Percentiles rank a stretch among this genome's conserved stretches.
These are phyloP conservation scores for Andrena fulva DNA, from an alignment of 2,888 invertebrate genomes.

Conservation along the genomic window DNA sequence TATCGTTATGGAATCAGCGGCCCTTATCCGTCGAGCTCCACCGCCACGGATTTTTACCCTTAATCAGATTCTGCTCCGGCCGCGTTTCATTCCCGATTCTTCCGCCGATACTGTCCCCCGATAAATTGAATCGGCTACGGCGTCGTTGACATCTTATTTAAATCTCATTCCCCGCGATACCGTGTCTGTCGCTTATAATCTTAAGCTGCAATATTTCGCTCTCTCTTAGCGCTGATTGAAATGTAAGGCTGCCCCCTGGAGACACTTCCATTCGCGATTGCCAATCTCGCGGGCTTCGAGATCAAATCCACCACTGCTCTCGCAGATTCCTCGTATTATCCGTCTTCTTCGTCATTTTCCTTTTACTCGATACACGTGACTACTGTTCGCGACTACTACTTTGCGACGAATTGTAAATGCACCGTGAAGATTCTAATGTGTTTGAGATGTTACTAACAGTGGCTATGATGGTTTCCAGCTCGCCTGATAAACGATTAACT, in stretches of 20 bases:
- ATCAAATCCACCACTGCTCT: neutral
- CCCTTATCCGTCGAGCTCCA: slow-evolving; percentile 13
- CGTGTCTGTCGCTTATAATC: slow-evolving; percentile 6
- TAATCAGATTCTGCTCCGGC: slow-evolving; percentile 13
- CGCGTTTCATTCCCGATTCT: slow-evolving; percentile 22
- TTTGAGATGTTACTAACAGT: slow-evolving; percentile 18
- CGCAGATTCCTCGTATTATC: slow-evolving; percentile 27
- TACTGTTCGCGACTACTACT: neutral
- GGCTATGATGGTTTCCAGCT: slow-evolving; percentile 74
- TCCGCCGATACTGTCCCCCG: slow-evolving; percentile 18
- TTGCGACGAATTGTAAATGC: too few relatives aligned
- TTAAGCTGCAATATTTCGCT: slow-evolving; percentile 13
- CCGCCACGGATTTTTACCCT: neutral
- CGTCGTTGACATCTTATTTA: slow-evolving; percentile 56
- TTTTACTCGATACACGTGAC: slow-evolving; percentile 3
- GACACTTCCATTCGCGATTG: neutral
- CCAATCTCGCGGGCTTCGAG: neutral
- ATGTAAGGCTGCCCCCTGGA: neutral
- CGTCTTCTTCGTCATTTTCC: slow-evolving; percentile 1
- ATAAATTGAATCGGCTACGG: slow-evolving; percentile 47
- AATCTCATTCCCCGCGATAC: slow-evolving; percentile 39
- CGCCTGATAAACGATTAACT: slow-evolving; percentile 76
- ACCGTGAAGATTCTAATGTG: slow-evolving; percentile 26
- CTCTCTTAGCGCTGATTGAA: neutral
- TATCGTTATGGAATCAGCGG: slow-evolving; percentile 63